These are phyloP conservation scores for Drosophila neonasuta DNA, from an alignment of 2,888 invertebrate species.

Conservation along the genomic window DNA sequence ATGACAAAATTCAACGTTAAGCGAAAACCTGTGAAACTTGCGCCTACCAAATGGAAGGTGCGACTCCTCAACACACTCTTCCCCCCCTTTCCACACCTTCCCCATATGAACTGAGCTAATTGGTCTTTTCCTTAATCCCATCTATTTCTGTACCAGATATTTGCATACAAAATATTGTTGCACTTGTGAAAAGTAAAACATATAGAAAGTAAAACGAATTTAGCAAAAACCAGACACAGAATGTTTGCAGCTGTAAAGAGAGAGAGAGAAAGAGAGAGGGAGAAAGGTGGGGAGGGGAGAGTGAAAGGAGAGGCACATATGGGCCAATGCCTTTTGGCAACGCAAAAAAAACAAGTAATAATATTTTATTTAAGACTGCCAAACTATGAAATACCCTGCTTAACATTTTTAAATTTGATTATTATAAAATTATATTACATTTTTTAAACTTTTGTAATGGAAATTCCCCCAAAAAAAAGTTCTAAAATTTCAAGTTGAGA, in stretches of 20 bases:
- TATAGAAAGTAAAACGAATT: slow-evolving; percentile 46
- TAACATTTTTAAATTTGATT: not conserved
- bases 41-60: slow-evolving; percentile 31
- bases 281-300: not conserved
- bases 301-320: slow-evolving; percentile 1
- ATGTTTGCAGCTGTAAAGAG: not conserved
- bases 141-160: slow-evolving; percentile 6
- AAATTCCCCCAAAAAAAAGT: too few species aligned
- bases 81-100: not conserved
- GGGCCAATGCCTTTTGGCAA: slow-evolving; percentile 75
- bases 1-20: slow-evolving; percentile 33
- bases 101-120: not conserved
- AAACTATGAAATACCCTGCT: slow-evolving; percentile 16
- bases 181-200: slow-evolving; percentile 28
- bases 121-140: not conserved
- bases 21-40: slow-evolving; percentile 35
- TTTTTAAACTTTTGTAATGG: too few species aligned
- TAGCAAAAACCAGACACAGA: slow-evolving; percentile 31
- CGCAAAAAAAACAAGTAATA: slow-evolving; percentile 48
- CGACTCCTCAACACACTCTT: not conserved
- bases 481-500: too few species aligned
- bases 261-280: not conserved
- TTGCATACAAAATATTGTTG: slow-evolving; percentile 8
- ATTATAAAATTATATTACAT: too few species aligned
- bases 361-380: not conserved